A percentile compares a stretch with the other conserved stretches of the same genome.
Evolutionary conservation across 2,888 invertebrate species (phyloP).

Genomic region (Clostera curtula): DNA sequence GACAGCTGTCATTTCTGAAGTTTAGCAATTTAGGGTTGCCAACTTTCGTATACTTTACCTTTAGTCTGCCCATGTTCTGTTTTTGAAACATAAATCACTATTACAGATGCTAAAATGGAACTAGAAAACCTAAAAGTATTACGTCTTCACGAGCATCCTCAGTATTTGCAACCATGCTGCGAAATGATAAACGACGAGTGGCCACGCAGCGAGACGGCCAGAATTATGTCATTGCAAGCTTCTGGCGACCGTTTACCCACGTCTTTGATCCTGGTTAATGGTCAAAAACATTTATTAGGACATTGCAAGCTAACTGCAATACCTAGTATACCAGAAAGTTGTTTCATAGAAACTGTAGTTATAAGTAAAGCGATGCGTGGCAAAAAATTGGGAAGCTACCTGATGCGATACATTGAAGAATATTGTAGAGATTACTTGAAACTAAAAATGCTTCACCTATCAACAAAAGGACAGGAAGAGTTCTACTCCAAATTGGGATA

Average conservation of each 20-base stretch:
- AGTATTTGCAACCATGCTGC: conserved; percentile 82
- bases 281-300: conserved; percentile 77
- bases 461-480: conserved; percentile 83
- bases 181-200: conserved; percentile 89
- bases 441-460: conserved; percentile 79
- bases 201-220: conserved; percentile 87
- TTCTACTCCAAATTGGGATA: conserved; percentile 87
- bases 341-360: conserved; percentile 89
- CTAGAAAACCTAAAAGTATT: conserved; percentile 64
- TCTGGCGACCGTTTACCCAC: conserved; percentile 84
- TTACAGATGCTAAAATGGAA: conserved; percentile 33
- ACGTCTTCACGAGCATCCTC: conserved; percentile 82
- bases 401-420: conserved; percentile 84
- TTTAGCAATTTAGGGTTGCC: conserved; percentile 6
- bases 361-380: conserved; percentile 82
- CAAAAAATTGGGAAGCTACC: conserved; percentile 82
- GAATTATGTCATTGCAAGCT: conserved; percentile 82
- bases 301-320: conserved; percentile 87
- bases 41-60: no score
- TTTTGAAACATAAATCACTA: no score
- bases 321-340: conserved; percentile 79
- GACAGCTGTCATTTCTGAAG: conserved; percentile 1
- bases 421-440: conserved; percentile 78
- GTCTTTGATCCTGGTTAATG: conserved; percentile 79
- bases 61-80: no score